phyloP scores from a whole-genome alignment of 2,888 invertebrate genomes.

The Philopedon plagiatum region DNA sequence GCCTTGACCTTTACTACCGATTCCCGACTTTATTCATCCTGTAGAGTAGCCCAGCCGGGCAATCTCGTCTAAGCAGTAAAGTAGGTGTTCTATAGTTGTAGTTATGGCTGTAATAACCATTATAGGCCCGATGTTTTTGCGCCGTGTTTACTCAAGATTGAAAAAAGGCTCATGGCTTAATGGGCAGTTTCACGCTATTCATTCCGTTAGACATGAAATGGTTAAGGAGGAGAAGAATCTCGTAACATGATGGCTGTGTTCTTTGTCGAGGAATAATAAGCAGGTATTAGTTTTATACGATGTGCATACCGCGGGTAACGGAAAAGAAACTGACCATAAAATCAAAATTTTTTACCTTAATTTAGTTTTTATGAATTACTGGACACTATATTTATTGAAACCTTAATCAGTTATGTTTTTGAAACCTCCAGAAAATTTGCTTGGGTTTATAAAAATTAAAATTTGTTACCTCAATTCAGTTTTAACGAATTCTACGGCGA shows the following conservation, averaged over 20 bases:
- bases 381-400: no score
- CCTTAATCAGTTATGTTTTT: no score
- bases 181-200: slow-evolving; percentile 32
- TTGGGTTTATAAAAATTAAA: no score
- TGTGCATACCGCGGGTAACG: no score
- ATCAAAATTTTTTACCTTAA: no score
- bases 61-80: slow-evolving; percentile 20
- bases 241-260: background rate
- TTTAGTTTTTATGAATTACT: no score
- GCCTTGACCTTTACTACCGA: background rate
- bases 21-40: background rate
- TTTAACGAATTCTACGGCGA: no score
- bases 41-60: background rate
- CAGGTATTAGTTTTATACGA: no score
- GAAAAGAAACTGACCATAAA: no score
- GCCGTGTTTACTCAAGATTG: slow-evolving; percentile 34
- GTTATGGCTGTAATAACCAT: slow-evolving; percentile 40
- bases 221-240: background rate
- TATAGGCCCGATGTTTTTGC: slow-evolving; percentile 17
- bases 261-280: background rate
- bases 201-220: slow-evolving; percentile 26
- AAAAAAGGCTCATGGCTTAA: slow-evolving; percentile 34
- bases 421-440: no score
- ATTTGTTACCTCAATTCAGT: no score
- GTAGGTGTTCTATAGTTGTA: slow-evolving; percentile 33